These are phyloP conservation scores for Epinephelus moara DNA, from an alignment of 2,113 vertebrate genomes.

Conservation along the genomic window DNA sequence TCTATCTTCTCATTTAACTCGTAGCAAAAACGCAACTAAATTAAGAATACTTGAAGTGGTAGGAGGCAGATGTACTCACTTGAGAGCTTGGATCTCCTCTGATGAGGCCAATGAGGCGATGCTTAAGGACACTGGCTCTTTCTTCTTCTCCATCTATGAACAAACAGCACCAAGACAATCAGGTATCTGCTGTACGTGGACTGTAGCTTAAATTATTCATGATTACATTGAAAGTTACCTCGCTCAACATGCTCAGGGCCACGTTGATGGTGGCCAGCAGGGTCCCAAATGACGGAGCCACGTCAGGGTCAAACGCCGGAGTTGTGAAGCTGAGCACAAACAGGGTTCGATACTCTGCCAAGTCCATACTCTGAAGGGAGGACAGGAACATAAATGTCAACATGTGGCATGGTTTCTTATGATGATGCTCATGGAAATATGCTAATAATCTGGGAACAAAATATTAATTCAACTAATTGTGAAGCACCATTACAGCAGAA, in stretches of 20 bases:
- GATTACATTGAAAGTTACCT: slow-evolving; percentile 81
- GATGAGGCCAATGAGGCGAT: slow-evolving; percentile 87
- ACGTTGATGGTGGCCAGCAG: slow-evolving; percentile 96
- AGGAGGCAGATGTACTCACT: slow-evolving; percentile 82
- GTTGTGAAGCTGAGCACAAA: slow-evolving; percentile 96
- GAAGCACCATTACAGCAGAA: too few relatives aligned
- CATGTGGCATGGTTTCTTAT: not conserved
- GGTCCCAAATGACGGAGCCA: slow-evolving; percentile 96
- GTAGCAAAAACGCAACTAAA: not conserved
- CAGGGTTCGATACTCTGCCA: slow-evolving; percentile 93
- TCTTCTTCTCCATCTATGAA: slow-evolving; percentile 95
- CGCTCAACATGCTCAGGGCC: slow-evolving; percentile 93
- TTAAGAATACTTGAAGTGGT: not conserved
- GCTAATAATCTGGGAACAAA: too few relatives aligned
- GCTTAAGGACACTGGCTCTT: slow-evolving; percentile 89
- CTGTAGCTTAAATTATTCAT: not conserved
- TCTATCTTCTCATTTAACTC: too few relatives aligned
- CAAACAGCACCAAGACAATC: not conserved
- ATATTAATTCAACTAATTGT: not conserved
- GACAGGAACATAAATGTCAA: not conserved
- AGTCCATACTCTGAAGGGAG: slow-evolving; percentile 90
- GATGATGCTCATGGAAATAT: not conserved
- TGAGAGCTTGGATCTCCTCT: slow-evolving; percentile 92
- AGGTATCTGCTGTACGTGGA: not conserved
- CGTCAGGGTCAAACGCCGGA: slow-evolving; percentile 95